These are phyloP conservation scores for Amyelois transitella DNA, from an alignment of 1,140 invertebrate species.

Conservation along the genomic window DNA sequence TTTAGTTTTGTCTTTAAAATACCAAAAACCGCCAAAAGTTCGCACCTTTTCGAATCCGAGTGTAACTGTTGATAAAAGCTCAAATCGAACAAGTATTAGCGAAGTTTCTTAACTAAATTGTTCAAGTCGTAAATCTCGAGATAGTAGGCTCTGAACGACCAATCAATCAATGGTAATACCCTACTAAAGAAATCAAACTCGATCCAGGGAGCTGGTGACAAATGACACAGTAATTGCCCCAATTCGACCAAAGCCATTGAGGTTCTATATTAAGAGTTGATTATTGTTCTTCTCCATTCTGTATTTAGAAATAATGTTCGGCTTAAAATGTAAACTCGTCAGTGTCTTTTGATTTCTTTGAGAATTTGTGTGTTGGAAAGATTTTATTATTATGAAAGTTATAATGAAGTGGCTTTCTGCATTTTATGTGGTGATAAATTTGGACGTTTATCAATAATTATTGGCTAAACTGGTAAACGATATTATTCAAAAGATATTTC, in stretches of 20 bases:
- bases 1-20: too few relatives aligned
- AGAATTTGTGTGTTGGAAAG: too few relatives aligned
- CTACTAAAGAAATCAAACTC: conserved; percentile 45
- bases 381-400: too few relatives aligned
- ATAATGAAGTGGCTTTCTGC: too few relatives aligned
- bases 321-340: too few relatives aligned
- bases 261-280: conserved; percentile 25
- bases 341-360: too few relatives aligned
- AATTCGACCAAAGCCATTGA: conserved; percentile 23
- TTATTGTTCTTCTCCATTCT: background rate
- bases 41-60: too few relatives aligned
- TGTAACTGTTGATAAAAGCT: background rate
- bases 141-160: conserved; percentile 25
- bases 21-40: background rate
- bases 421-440: too few relatives aligned
- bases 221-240: conserved; percentile 55
- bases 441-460: too few relatives aligned
- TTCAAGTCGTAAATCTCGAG: background rate
- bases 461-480: too few relatives aligned
- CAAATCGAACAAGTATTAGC: conserved; percentile 3
- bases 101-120: conserved; percentile 4
- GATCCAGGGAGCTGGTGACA: conserved; percentile 44
- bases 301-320: too few relatives aligned
- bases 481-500: too few relatives aligned
- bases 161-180: conserved; percentile 57